Base-by-base conservation (phyloP, 2,888 invertebrate genomes). In the Pandemis heparana region DNA sequence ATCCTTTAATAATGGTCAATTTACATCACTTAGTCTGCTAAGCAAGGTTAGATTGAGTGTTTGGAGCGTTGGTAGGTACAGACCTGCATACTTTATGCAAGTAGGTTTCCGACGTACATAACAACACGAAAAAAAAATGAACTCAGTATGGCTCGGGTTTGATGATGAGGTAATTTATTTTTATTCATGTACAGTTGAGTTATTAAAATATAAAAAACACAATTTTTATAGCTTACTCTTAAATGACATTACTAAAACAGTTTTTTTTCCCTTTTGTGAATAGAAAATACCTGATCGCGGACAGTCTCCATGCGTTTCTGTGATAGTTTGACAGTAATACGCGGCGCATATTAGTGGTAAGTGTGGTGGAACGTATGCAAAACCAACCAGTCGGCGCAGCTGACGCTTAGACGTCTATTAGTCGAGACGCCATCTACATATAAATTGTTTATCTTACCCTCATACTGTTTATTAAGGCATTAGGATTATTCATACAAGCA, bases 371-470 rank as follows among this genome's bases (percentile, higher is more conserved):
- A 82, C 80, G 80, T 86, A 88, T 87, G 89, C 87, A 87, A 87
- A 88, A 88, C 84, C 80, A 79, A 89, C 90, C 89, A 89, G 92
- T 88, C 83, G 77, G 75, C 74, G 89, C 92, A 92, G 89, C 88
- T 92, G 92, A 89, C 82, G 83, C 81, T 82, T 83, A 87, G 85
- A 85, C 81, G 77, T 82, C 85, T 89, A 90, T 90, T 90, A 91
- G 84, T 77, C 75, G 78, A 82, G 80, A 82, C 83, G 82, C 85
- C 85, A 90, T 91, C 87, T 87, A 88, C 86, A 93, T 91, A 88
- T 85, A 90, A 91, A 92, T 91, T 83, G 84, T 85, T 85, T 85
- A 79, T 80, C 76, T 65, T 64, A 77, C 77, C 74, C 74, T 75
- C 75, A 68, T 76, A 71, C 77, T 81, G 75, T 80, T 80, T 83